Percentiles rank a stretch among this genome's conserved stretches.
Conservation (phyloP, 35 echinoderm and acorn worm genomes). For the Lytechinus variegatus region DNA sequence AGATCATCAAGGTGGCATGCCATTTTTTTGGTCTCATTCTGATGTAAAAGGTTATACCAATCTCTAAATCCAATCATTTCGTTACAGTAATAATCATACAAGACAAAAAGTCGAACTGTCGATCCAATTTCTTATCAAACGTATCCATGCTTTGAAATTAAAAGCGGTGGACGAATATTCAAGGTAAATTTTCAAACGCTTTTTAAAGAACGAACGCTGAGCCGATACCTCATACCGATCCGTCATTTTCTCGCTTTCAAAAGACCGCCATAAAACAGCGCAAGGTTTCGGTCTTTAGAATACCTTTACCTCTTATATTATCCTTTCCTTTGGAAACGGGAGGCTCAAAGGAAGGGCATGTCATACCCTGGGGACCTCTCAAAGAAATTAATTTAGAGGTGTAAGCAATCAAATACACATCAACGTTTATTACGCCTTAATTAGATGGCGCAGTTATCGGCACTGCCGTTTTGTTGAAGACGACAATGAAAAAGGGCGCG, state of each 20-base stretch:
- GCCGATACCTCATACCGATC: background rate
- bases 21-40: background rate
- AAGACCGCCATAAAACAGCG: conserved; percentile 9
- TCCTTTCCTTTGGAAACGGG: background rate
- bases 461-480: background rate
- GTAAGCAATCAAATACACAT: conserved; percentile 41
- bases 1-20: background rate
- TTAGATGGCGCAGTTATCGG: conserved; percentile 42
- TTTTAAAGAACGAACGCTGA: background rate
- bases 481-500: background rate
- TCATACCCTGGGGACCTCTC: conserved; percentile 23
- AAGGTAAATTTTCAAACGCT: background rate
- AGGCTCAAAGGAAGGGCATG: conserved; percentile 21
- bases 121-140: conserved; percentile 4
- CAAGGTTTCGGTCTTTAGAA: background rate
- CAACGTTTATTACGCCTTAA: conserved; percentile 36
- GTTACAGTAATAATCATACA: background rate
- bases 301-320: conserved; percentile 13
- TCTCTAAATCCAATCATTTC: background rate
- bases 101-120: background rate
- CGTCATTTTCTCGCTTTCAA: conserved; percentile 2
- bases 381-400: conserved; percentile 48
- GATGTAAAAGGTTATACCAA: background rate
- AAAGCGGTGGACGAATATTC: background rate
- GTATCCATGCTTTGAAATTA: background rate